phyloP scores from a whole-genome alignment of 2,888 invertebrate genomes.

The Leptura quadrifasciata region DNA sequence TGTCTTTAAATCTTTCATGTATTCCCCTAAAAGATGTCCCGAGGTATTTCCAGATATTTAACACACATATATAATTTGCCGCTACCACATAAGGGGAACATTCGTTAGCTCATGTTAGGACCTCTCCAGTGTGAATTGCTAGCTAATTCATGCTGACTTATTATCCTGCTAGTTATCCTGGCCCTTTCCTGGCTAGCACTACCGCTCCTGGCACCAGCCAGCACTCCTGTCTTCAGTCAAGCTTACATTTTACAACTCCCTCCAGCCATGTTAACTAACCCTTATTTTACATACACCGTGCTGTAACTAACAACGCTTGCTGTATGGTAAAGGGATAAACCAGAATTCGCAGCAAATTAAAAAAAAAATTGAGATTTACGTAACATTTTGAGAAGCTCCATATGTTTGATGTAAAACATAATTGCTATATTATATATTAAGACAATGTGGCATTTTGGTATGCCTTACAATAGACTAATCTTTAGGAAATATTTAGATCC shows the following conservation, averaged over 20 bases:
- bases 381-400: too few relatives aligned
- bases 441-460: too few relatives aligned
- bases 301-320: conserved; percentile 18
- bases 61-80: not conserved
- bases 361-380: too few relatives aligned
- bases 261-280: conserved; percentile 18
- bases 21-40: too few relatives aligned
- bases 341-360: not conserved
- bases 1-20: not conserved
- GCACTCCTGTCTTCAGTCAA: conserved; percentile 24
- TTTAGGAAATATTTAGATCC: too few relatives aligned
- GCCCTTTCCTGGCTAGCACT: conserved; percentile 15
- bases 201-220: conserved; percentile 26
- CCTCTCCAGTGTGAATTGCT: conserved; percentile 24
- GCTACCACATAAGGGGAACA: not conserved
- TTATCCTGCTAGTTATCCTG: conserved; percentile 20
- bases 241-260: conserved; percentile 34
- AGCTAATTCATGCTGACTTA: conserved; percentile 22
- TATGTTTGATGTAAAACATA: too few relatives aligned
- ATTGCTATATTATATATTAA: too few relatives aligned
- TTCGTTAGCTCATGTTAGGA: conserved; percentile 13
- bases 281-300: conserved; percentile 19
- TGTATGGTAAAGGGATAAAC: not conserved
- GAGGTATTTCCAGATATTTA: not conserved
- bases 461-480: too few relatives aligned